Conservation (phyloP, 2,113 vertebrate genomes). For the Catagonus wagneri region DNA sequence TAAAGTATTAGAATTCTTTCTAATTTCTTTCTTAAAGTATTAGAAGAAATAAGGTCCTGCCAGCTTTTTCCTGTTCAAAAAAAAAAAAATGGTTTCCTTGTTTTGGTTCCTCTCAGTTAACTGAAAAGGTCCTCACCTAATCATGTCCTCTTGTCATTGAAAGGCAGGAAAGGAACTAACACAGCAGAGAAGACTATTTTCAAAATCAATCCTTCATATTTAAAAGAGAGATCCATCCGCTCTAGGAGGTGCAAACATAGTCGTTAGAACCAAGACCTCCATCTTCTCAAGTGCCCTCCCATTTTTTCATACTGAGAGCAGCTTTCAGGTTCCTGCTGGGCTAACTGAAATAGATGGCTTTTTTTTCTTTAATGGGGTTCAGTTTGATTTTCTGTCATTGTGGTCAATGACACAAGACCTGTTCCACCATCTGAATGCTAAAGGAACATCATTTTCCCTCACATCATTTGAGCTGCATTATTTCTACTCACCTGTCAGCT, state of each 20-base stretch:
- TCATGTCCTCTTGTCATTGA: conserved; percentile 71
- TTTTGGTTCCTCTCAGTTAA: conserved; percentile 76
- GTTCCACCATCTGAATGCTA: conserved; percentile 70
- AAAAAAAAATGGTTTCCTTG: conserved; percentile 73
- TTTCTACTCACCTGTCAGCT: conserved; percentile 68
- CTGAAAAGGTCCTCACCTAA: conserved; percentile 79
- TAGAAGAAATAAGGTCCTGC: background rate
- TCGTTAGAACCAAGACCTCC: conserved; percentile 75
- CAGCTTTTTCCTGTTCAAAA: conserved; percentile 70
- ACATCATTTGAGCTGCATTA: conserved; percentile 67
- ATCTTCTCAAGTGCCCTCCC: conserved; percentile 73
- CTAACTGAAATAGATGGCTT: conserved; percentile 82
- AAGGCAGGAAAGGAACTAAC: conserved; percentile 72
- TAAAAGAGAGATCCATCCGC: conserved; percentile 75
- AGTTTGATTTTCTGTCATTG: conserved; percentile 84
- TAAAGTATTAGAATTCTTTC: conserved; percentile 25
- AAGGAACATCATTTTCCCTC: conserved; percentile 77
- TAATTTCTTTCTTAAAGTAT: too few species aligned
- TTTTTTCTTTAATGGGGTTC: conserved; percentile 81
- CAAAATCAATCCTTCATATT: conserved; percentile 80
- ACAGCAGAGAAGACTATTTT: conserved; percentile 73
- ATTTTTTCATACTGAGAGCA: conserved; percentile 72
- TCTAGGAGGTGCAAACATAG: conserved; percentile 60
- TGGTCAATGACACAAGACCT: conserved; percentile 82
- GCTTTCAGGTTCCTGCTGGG: conserved; percentile 79